Percentiles rank a stretch among this genome's conserved stretches.
Evolutionary conservation across 2,113 vertebrate genomes (phyloP).

Genomic region (Xiphophorus hellerii): DNA sequence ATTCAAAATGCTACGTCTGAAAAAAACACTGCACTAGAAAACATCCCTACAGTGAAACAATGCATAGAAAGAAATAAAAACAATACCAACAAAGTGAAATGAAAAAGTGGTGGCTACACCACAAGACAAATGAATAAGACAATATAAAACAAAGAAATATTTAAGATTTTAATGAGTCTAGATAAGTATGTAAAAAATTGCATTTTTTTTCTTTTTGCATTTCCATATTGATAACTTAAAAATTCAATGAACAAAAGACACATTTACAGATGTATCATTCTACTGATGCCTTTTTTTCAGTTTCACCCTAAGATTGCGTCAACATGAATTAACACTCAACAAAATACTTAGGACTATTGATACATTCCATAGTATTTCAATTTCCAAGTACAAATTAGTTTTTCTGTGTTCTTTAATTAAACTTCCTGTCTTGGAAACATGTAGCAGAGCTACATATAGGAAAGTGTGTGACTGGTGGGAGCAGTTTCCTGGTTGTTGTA

Average conservation of each 20-base stretch:
- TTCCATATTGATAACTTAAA: neutral
- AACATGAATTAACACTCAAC: constrained; percentile 3
- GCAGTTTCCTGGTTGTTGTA: constrained; percentile 4
- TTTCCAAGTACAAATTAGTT: constrained; percentile 14
- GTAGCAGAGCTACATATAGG: constrained; percentile 18
- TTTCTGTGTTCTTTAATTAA: constrained; percentile 34
- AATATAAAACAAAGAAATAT: no score
- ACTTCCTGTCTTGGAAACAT: constrained; percentile 25
- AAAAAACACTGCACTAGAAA: no score
- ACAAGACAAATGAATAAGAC: no score
- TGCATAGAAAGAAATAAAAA: no score
- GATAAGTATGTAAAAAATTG: no score
- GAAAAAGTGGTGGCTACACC: no score
- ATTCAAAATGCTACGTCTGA: no score
- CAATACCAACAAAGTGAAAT: no score
- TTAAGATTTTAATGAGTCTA: no score
- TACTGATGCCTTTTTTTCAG: neutral
- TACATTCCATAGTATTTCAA: neutral
- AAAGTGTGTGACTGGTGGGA: neutral
- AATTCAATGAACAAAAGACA: neutral
- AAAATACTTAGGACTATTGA: constrained; percentile 7
- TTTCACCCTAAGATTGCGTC: constrained; percentile 7
- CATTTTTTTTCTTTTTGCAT: no score
- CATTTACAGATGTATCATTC: no score
- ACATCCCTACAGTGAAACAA: no score